phyloP scores from a whole-genome alignment of 2,888 invertebrate genomes.

The Pantelozetes paolii region DNA sequence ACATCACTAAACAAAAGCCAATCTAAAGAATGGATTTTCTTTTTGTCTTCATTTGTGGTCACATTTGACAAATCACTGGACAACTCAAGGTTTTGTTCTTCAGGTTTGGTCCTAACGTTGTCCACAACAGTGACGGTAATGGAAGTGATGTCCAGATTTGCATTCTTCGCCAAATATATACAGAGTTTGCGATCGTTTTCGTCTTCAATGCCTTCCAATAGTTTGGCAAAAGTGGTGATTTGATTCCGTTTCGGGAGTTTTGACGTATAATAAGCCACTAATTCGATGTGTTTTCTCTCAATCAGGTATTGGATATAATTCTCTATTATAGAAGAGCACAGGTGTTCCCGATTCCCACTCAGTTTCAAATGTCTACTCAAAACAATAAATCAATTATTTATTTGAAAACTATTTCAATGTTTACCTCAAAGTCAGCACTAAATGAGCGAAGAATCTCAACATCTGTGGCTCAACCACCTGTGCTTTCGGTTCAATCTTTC shows the following conservation, averaged over 20 bases:
- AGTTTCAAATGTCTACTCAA: not conserved
- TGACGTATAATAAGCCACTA: constrained; percentile 80
- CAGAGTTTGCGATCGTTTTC: constrained; percentile 52
- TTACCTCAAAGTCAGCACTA: constrained; percentile 73
- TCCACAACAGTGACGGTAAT: constrained; percentile 81
- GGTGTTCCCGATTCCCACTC: constrained; percentile 54
- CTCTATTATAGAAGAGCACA: constrained; percentile 70
- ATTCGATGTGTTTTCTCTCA: constrained; percentile 66
- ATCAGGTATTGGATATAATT: constrained; percentile 67
- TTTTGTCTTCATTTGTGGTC: constrained; percentile 65
- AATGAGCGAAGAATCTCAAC: constrained; percentile 75
- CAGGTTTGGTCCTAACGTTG: constrained; percentile 57
- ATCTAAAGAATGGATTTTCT: constrained; percentile 73
- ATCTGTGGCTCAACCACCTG: constrained; percentile 55
- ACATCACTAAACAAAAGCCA: constrained; percentile 69
- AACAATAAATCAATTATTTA: not conserved
- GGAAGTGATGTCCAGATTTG: constrained; percentile 74
- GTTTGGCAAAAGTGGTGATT: constrained; percentile 53
- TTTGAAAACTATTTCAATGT: constrained; percentile 57
- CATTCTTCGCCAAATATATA: constrained; percentile 58
- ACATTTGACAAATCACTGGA: constrained; percentile 54
- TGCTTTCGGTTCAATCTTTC: not conserved
- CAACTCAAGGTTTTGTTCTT: not conserved
- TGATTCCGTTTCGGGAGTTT: constrained; percentile 66
- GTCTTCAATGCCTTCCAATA: constrained; percentile 52